Evolutionary conservation across 2,888 invertebrate species (phyloP).

Genomic region (Uropetala carovei): DNA sequence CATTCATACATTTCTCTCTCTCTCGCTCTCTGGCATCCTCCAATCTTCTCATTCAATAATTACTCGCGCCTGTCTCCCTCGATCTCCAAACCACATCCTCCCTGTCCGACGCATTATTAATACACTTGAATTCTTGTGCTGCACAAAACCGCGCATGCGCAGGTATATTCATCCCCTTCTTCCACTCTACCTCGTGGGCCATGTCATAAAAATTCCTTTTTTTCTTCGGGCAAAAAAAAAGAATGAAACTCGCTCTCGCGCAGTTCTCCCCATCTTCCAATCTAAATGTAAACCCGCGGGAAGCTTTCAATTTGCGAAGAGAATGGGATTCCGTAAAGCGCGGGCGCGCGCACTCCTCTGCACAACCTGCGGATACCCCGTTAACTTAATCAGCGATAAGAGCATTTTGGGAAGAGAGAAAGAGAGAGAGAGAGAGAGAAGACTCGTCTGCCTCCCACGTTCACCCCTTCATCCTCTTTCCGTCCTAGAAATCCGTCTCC

Average conservation of each 20-base stretch:
- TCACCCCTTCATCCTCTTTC: neutral
- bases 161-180: neutral
- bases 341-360: slow-evolving; percentile 18
- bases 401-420: neutral
- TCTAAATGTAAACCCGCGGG: slow-evolving; percentile 35
- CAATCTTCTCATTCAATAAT: slow-evolving; percentile 24
- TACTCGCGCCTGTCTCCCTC: neutral
- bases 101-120: slow-evolving; percentile 9
- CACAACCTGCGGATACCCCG: slow-evolving; percentile 24
- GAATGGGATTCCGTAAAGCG: slow-evolving; percentile 12
- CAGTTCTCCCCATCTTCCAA: slow-evolving; percentile 22
- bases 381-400: slow-evolving; percentile 29
- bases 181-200: neutral
- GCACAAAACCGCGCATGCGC: slow-evolving; percentile 17
- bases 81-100: neutral
- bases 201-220: slow-evolving; percentile 12
- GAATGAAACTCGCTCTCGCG: slow-evolving; percentile 9
- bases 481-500: neutral
- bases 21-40: neutral
- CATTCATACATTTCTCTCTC: neutral
- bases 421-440: slow-evolving; percentile 1
- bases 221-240: neutral
- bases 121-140: neutral
- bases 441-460: neutral
- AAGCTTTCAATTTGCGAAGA: slow-evolving; percentile 29